phyloP scores from a whole-genome alignment of 1,140 invertebrate genomes.

The Bombus confusus region DNA sequence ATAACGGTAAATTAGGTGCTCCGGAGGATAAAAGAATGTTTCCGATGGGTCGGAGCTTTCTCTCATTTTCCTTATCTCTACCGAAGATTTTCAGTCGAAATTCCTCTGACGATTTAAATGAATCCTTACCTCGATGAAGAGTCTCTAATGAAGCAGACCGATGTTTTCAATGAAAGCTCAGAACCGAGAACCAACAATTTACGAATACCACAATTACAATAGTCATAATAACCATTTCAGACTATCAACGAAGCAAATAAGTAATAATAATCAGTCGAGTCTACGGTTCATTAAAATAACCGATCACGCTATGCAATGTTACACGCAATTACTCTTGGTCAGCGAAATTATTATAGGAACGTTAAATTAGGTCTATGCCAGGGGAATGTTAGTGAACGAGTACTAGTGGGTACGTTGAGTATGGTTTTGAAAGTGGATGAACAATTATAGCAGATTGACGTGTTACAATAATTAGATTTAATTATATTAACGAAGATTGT shows the following conservation, averaged over 20 bases:
- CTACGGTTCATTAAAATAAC: not conserved
- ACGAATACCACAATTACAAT: not conserved
- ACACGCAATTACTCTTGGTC: not conserved
- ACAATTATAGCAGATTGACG: too few relatives aligned
- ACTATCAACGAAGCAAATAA: not conserved
- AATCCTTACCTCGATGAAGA: conserved; percentile 15
- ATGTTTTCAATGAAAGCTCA: conserved; percentile 27
- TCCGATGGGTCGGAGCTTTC: not conserved
- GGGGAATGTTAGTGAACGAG: not conserved
- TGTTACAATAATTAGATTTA: not conserved
- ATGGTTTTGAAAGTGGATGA: not conserved
- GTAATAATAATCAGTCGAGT: not conserved
- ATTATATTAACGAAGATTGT: not conserved
- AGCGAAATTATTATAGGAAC: not conserved
- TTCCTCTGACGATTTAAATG: conserved; percentile 25
- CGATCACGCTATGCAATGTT: not conserved
- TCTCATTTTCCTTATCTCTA: not conserved
- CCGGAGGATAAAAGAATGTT: conserved; percentile 24
- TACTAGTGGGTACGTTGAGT: not conserved
- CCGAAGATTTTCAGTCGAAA: conserved; percentile 12
- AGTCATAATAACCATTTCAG: not conserved
- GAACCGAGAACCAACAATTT: not conserved
- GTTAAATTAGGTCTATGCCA: too few relatives aligned
- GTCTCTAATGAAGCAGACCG: conserved; percentile 26
- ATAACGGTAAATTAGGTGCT: conserved; percentile 41